Base-by-base conservation (phyloP, 2,888 invertebrate genomes). In the Hecatera dysodea region DNA sequence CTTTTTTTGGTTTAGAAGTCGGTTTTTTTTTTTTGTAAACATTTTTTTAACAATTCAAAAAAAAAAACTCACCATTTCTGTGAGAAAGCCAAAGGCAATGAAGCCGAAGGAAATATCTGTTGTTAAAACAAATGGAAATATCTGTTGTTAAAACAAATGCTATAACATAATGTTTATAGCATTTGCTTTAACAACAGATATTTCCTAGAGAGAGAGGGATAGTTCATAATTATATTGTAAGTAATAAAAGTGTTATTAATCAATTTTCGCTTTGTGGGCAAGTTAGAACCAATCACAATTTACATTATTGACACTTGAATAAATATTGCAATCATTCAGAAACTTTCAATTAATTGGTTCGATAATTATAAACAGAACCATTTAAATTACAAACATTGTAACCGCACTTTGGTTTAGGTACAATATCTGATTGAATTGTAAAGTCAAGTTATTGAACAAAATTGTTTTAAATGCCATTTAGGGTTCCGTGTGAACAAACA, bases 311-410 rank as follows among this genome's bases (percentile, higher is more conserved):
- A 5, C 5, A 56, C 17, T 56, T 46, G 24, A 61, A 19, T 46
- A n/a, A 46, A 27, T n/a, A 52, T 44, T 46, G n/a, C 17, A 75
- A 52, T 48, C 0, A 59, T 44, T 44, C 60, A 11, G 39, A 64
- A 60, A 52, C 48, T 55, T n/a, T 6, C 9, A 29, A 55, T 27
- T 29, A 42, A 71, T 77, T 48, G 15, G 12, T 39, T 46, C 19
- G 36, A n/a, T 46, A 52, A 64, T 60, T 24, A 50, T n/a, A 17
- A 19, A 36, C 12, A 1, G n/a, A 50, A 50, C 24, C n/a, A 44
- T 50, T 29, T 0, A 36, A 63, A 44, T 50, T 27, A 24, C 22
- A 11, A 44, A 22, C 42, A 55, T 61, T 42, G 17, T 44, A 19
- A 56, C 50, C 74, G n/a, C 8, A 56, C 11, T 50, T 24, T 22